These are phyloP conservation scores for Oxyteleia sp. DNA, from an alignment of 2,888 invertebrate genomes.

Conservation along the genomic window DNA sequence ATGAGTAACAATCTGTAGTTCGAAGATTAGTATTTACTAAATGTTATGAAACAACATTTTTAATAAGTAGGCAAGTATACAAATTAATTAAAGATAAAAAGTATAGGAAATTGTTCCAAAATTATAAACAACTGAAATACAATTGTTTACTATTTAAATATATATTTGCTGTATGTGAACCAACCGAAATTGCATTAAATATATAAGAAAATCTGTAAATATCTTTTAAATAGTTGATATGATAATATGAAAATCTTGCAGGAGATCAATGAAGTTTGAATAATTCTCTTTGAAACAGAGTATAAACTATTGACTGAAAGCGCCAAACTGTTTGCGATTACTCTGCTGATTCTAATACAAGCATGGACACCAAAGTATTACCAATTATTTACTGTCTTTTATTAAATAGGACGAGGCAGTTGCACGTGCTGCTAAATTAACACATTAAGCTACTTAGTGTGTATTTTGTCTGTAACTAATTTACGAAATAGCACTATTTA, in stretches of 20 bases:
- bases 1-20: too few species aligned
- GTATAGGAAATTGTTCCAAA: too few species aligned
- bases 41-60: too few species aligned
- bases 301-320: constrained; percentile 80
- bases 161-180: too few species aligned
- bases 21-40: too few species aligned
- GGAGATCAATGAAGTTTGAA: neutral
- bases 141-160: too few species aligned
- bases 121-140: too few species aligned
- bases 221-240: neutral
- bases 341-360: constrained; percentile 19
- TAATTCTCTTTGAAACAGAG: constrained; percentile 83
- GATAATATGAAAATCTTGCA: neutral
- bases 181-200: too few species aligned
- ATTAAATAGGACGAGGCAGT: constrained; percentile 81
- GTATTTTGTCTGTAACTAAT: neutral
- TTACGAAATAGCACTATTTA: too few species aligned
- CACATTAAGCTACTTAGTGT: neutral
- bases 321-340: constrained; percentile 46
- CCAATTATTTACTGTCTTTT: constrained; percentile 82
- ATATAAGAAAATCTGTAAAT: neutral
- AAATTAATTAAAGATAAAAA: too few species aligned
- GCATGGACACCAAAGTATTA: constrained; percentile 83
- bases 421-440: constrained; percentile 26
- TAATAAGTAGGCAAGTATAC: too few species aligned